A percentile compares a stretch with the other conserved stretches of the same genome.
Evolutionary conservation across 2,888 invertebrate species (phyloP).

Genomic region (Amphimallon solstitiale): DNA sequence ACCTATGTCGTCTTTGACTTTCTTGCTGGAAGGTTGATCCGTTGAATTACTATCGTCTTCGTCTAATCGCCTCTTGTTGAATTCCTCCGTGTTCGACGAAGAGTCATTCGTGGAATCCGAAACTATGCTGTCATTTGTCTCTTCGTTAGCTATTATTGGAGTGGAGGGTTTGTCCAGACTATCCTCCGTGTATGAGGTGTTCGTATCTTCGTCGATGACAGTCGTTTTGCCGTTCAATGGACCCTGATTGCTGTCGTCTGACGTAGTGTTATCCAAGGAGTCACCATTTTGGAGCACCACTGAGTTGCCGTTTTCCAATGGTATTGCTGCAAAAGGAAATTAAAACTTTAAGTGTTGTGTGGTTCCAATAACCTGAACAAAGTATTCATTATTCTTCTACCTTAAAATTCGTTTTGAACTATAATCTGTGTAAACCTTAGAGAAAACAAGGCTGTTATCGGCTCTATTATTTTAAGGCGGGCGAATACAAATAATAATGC

Average conservation of each 20-base stretch:
- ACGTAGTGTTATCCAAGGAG: slow-evolving; percentile 63
- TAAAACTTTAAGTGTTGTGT: no score
- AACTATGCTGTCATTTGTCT: slow-evolving; percentile 67
- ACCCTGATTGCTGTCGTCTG: slow-evolving; percentile 85
- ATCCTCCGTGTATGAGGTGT: slow-evolving; percentile 80
- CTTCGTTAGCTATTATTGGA: slow-evolving; percentile 66
- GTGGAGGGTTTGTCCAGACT: slow-evolving; percentile 76
- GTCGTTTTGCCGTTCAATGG: slow-evolving; percentile 67
- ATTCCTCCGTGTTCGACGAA: slow-evolving; percentile 48
- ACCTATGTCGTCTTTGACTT: slow-evolving; percentile 63
- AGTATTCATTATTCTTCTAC: no score
- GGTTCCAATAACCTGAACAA: no score
- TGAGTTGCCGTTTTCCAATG: slow-evolving; percentile 60
- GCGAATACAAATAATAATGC: no score
- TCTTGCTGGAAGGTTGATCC: slow-evolving; percentile 66
- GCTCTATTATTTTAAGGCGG: no score
- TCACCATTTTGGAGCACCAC: slow-evolving; percentile 63
- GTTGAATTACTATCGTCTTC: slow-evolving; percentile 62
- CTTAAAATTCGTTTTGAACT: no score
- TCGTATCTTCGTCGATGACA: slow-evolving; percentile 76
- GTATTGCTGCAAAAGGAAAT: slow-evolving; percentile 45
- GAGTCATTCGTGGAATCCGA: slow-evolving; percentile 64
- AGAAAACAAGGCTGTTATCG: no score
- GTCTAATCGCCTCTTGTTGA: slow-evolving; percentile 57
- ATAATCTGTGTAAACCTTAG: no score